phyloP scores from a whole-genome alignment of 2,888 invertebrate species.

The Sarcophaga carnaria region DNA sequence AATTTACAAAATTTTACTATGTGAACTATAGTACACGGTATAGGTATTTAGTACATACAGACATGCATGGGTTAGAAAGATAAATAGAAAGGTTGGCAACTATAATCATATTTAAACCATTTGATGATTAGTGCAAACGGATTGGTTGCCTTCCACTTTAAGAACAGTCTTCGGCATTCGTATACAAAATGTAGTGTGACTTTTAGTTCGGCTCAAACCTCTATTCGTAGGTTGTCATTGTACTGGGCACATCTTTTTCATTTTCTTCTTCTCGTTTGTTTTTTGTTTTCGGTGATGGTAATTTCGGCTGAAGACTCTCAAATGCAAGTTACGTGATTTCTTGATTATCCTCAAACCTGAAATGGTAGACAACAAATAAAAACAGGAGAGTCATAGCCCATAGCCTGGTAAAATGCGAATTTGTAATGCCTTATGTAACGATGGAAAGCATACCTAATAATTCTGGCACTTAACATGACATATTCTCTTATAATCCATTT shows the following conservation, averaged over 20 bases:
- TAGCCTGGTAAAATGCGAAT: background rate
- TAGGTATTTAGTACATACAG: background rate
- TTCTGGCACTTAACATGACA: too few relatives aligned
- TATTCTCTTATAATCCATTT: too few relatives aligned
- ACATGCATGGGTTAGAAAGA: too few relatives aligned
- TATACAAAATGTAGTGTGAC: too few relatives aligned
- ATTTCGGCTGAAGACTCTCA: background rate
- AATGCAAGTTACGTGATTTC: slow-evolving; percentile 48
- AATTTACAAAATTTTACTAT: background rate
- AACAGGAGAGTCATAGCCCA: background rate
- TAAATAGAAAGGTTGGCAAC: too few relatives aligned
- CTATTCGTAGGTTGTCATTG: background rate
- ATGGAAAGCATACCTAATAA: too few relatives aligned
- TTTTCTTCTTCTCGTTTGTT: background rate
- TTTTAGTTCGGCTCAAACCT: background rate
- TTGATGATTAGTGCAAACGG: too few relatives aligned
- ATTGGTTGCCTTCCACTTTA: too few relatives aligned
- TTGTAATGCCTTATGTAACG: background rate
- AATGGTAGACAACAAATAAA: background rate
- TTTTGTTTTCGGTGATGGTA: background rate
- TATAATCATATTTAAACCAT: too few relatives aligned
- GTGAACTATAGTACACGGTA: background rate
- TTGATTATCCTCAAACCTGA: slow-evolving; percentile 44
- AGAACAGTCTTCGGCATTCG: too few relatives aligned
- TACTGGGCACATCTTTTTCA: background rate